These are phyloP conservation scores for Alectura lathami DNA, from an alignment of 2,113 vertebrate species.

Conservation along the genomic window DNA sequence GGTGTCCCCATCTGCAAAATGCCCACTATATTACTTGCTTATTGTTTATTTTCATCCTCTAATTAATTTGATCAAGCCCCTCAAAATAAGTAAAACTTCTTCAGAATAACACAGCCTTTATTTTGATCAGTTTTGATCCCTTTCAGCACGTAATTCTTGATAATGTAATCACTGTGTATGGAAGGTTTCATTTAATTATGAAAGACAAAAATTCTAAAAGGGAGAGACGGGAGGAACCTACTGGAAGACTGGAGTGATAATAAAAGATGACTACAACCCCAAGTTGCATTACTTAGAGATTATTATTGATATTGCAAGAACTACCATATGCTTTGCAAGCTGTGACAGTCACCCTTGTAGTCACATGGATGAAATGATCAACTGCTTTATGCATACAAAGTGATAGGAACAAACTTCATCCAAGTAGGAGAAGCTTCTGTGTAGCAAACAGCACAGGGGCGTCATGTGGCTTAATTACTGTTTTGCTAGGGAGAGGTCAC, in stretches of 20 bases:
- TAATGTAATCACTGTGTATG: conserved; percentile 33
- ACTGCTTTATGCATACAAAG: conserved; percentile 49
- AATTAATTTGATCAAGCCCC: conserved; percentile 25
- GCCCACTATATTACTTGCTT: not conserved
- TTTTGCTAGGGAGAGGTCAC: not conserved
- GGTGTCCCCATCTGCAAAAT: conserved; percentile 13
- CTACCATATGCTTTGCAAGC: conserved; percentile 71
- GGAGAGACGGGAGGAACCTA: conserved; percentile 22
- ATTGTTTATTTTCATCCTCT: conserved; percentile 24
- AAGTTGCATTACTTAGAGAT: conserved; percentile 59
- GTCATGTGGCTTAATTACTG: not conserved
- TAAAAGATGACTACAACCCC: conserved; percentile 54
- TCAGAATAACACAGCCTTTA: not conserved
- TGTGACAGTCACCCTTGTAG: conserved; percentile 62
- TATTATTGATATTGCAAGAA: conserved; percentile 61
- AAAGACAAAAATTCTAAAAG: conserved; percentile 42
- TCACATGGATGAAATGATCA: conserved; percentile 68
- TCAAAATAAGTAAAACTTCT: conserved; percentile 24
- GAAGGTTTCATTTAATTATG: conserved; percentile 32
- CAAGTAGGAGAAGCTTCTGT: conserved; percentile 26
- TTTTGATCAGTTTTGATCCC: conserved; percentile 41
- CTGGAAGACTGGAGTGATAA: conserved; percentile 47
- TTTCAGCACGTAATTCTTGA: conserved; percentile 53
- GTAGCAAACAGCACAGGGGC: not conserved
- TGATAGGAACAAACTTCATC: conserved; percentile 52